phyloP scores from a whole-genome alignment of 2,113 vertebrate species.

The Caranx melampygus region DNA sequence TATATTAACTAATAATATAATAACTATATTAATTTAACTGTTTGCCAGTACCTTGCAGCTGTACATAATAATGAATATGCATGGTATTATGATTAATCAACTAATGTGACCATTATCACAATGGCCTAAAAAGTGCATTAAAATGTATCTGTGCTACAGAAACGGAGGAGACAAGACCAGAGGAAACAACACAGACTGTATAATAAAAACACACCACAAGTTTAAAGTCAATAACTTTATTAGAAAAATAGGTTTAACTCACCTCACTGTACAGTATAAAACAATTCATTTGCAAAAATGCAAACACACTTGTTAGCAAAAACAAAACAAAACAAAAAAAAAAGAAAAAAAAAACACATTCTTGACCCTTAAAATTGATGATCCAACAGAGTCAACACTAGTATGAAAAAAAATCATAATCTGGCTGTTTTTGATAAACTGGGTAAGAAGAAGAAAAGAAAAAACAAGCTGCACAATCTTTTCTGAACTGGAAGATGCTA shows the following conservation, averaged over 20 bases:
- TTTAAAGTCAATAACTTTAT: slow-evolving; percentile 94
- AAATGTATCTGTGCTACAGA: too few species aligned
- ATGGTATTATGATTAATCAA: too few species aligned
- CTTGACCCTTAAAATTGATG: slow-evolving; percentile 89
- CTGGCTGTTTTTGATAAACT: slow-evolving; percentile 38
- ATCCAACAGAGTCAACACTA: slow-evolving; percentile 53
- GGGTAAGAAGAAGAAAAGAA: slow-evolving; percentile 31
- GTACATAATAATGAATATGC: too few species aligned
- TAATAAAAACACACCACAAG: slow-evolving; percentile 14
- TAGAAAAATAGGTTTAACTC: slow-evolving; percentile 99
- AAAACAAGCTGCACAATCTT: slow-evolving; percentile 44
- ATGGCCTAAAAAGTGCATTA: too few species aligned
- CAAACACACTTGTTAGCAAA: slow-evolving; percentile 95
- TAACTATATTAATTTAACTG: too few species aligned
- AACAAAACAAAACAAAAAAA: slow-evolving; percentile 88
- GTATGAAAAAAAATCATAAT: slow-evolving; percentile 29
- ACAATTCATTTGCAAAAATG: slow-evolving; percentile 98
- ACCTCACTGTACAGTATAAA: slow-evolving; percentile 98
- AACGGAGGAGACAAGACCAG: too few species aligned
- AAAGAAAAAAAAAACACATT: slow-evolving; percentile 37
- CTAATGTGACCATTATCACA: too few species aligned
- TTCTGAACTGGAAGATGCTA: slow-evolving; percentile 16
- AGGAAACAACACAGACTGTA: neutral
- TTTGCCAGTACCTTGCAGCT: too few species aligned
- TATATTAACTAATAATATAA: too few species aligned